A percentile compares a stretch with the other conserved stretches of the same genome.
phyloP scores from a whole-genome alignment of 2,888 invertebrate genomes.

The Latrodectus hesperus region DNA sequence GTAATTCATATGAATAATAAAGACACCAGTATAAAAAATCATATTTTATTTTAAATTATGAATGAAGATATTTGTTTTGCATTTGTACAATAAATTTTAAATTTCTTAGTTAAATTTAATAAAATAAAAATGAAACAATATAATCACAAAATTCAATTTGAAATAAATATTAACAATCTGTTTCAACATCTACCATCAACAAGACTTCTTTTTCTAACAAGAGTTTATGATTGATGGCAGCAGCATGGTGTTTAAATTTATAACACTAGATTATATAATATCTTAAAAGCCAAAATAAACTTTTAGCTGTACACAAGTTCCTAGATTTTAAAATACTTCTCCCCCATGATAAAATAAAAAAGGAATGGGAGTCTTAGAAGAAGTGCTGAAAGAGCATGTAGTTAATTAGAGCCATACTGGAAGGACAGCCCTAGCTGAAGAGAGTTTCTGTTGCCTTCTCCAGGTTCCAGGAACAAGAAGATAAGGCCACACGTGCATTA shows the following conservation, averaged over 20 bases:
- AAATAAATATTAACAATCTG: slow-evolving; percentile 3
- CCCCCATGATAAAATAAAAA: neutral
- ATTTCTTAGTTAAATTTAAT: neutral
- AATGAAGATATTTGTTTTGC: neutral
- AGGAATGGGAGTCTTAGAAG: neutral
- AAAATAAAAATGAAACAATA: neutral
- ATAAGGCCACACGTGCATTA: slow-evolving; percentile 90
- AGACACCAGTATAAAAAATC: neutral
- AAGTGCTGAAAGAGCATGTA: slow-evolving; percentile 3
- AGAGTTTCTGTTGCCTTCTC: slow-evolving; percentile 92
- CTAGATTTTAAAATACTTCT: neutral
- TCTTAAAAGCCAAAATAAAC: neutral
- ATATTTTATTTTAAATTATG: neutral
- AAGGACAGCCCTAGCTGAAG: slow-evolving; percentile 81
- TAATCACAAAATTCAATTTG: neutral
- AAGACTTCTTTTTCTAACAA: too few relatives aligned
- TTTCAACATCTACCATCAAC: too few relatives aligned
- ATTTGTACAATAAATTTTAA: neutral
- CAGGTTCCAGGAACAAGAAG: slow-evolving; percentile 93
- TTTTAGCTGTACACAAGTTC: neutral
- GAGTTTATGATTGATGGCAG: too few relatives aligned
- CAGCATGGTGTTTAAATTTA: neutral
- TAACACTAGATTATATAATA: neutral
- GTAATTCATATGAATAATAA: neutral
- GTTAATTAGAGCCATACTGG: neutral